Evolutionary conservation across 1,140 invertebrate species (phyloP).

Genomic region (Melitaea cinxia): DNA sequence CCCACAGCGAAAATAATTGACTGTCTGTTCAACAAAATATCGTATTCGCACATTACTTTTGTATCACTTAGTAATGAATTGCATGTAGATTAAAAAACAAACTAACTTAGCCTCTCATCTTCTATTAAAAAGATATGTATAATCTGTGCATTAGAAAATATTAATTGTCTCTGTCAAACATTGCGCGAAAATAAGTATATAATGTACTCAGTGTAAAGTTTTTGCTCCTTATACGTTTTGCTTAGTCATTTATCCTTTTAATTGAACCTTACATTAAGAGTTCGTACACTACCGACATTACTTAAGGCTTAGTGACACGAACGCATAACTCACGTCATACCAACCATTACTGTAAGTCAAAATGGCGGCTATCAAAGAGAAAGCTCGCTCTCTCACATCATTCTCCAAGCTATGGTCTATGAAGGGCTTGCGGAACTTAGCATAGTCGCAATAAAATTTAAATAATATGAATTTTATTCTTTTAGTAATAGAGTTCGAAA

Average conservation of each 20-base stretch:
- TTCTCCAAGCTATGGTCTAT: conserved; percentile 74
- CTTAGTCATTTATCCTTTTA: conserved; percentile 51
- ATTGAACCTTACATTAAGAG: conserved; percentile 65
- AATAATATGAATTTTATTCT: conserved; percentile 31
- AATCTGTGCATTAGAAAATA: conserved; percentile 11
- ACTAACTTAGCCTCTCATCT: not conserved
- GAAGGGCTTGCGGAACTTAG: conserved; percentile 56
- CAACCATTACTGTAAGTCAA: conserved; percentile 78
- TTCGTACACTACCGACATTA: conserved; percentile 69
- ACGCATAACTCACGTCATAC: conserved; percentile 74
- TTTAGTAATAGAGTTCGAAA: conserved; percentile 31
- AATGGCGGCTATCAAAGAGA: conserved; percentile 81
- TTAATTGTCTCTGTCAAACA: conserved; percentile 20
- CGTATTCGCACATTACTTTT: conserved; percentile 70
- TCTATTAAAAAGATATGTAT: not conserved
- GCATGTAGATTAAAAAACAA: conserved; percentile 26
- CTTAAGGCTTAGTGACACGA: conserved; percentile 69
- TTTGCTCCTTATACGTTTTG: conserved; percentile 32
- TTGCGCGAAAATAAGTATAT: conserved; percentile 16
- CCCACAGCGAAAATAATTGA: conserved; percentile 77
- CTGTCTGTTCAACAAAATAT: conserved; percentile 72
- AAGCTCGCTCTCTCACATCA: conserved; percentile 78
- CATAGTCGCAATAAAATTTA: conserved; percentile 36
- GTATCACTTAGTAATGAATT: conserved; percentile 49
- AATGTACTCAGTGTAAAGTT: conserved; percentile 5